These are phyloP conservation scores for Elachura formosa DNA, from an alignment of 2,113 vertebrate genomes.

Conservation along the genomic window DNA sequence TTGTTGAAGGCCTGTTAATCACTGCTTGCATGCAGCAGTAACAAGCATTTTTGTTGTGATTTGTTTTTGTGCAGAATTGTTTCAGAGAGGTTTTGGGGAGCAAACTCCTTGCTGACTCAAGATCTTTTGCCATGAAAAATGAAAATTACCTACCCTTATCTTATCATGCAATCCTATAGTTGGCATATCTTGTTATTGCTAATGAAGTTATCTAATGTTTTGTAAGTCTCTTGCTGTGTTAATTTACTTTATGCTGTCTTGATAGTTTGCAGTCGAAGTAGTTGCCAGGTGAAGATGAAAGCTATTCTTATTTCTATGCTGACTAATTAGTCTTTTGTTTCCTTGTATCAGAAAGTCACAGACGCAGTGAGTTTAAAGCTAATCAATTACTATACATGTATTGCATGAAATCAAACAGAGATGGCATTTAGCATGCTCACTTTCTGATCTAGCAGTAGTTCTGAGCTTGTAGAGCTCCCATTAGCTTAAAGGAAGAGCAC, in stretches of 20 bases:
- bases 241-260: background rate
- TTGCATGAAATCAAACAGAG: constrained; percentile 42
- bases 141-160: background rate
- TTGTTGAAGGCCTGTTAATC: background rate
- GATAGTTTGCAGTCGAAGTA: background rate
- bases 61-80: background rate
- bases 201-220: background rate
- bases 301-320: constrained; percentile 27
- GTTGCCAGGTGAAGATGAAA: constrained; percentile 30
- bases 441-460: constrained; percentile 7
- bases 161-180: background rate
- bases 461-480: constrained; percentile 44
- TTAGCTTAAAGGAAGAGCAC: constrained; percentile 16
- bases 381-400: constrained; percentile 36
- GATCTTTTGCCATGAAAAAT: constrained; percentile 11
- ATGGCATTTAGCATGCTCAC: constrained; percentile 31
- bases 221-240: constrained; percentile 13
- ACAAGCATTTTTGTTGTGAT: background rate
- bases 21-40: background rate
- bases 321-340: constrained; percentile 60
- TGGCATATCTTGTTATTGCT: background rate
- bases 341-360: constrained; percentile 56
- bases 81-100: background rate
- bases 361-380: constrained; percentile 57
- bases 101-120: background rate